Evolutionary conservation across 1,140 invertebrate species (phyloP).

Genomic region (Zaprionus capensis): DNA sequence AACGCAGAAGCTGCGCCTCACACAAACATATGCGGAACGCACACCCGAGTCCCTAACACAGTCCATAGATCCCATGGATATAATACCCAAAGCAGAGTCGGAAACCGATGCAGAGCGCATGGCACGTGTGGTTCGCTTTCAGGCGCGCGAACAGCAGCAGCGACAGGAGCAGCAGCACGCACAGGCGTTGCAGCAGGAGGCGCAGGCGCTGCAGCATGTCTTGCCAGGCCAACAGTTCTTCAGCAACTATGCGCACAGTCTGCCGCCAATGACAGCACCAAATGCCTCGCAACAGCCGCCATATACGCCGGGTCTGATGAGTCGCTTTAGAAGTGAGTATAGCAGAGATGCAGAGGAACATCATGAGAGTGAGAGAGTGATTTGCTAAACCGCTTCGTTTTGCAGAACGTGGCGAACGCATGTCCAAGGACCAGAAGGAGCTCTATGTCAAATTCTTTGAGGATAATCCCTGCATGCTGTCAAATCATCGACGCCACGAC

Average conservation of each 20-base stretch:
- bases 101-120: slow-evolving; percentile 65
- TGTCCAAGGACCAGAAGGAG: slow-evolving; percentile 82
- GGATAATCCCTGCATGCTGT: slow-evolving; percentile 80
- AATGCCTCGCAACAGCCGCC: slow-evolving; percentile 63
- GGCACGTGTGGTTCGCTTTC: slow-evolving; percentile 57
- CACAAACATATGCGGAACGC: slow-evolving; percentile 61
- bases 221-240: slow-evolving; percentile 65
- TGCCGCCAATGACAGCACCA: slow-evolving; percentile 63
- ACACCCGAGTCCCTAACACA: slow-evolving; percentile 71
- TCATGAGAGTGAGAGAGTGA: background rate
- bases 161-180: slow-evolving; percentile 50
- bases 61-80: slow-evolving; percentile 77
- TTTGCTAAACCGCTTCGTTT: slow-evolving; percentile 10
- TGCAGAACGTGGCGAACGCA: slow-evolving; percentile 77
- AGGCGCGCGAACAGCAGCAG: slow-evolving; percentile 64
- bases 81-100: slow-evolving; percentile 75
- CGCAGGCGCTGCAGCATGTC: slow-evolving; percentile 55
- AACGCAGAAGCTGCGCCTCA: slow-evolving; percentile 58
- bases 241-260: slow-evolving; percentile 64
- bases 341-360: background rate
- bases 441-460: slow-evolving; percentile 81
- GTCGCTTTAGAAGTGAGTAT: slow-evolving; percentile 78
- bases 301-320: slow-evolving; percentile 72
- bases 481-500: slow-evolving; percentile 75
- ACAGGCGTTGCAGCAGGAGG: slow-evolving; percentile 56